phyloP scores from a whole-genome alignment of 2,113 vertebrate species.

The Aspiorhynchus laticeps region DNA sequence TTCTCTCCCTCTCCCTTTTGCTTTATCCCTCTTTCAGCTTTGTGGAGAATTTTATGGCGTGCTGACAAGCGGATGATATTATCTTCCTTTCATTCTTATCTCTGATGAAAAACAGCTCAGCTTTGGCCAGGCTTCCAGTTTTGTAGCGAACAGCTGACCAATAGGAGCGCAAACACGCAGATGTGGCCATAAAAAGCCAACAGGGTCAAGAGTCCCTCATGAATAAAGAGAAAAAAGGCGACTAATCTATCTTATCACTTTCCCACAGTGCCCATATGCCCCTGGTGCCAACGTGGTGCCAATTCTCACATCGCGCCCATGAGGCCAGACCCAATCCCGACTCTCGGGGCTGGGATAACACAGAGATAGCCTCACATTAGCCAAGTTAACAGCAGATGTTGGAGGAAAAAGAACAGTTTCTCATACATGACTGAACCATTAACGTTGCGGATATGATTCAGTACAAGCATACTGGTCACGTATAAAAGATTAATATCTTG shows the following conservation, averaged over 20 bases:
- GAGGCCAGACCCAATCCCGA: constrained; percentile 34
- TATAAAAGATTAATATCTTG: constrained; percentile 9
- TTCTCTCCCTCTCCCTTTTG: constrained; percentile 21
- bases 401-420: background rate
- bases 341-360: constrained; percentile 26
- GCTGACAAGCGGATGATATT: constrained; percentile 55
- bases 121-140: constrained; percentile 37
- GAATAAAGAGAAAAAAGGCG: constrained; percentile 49
- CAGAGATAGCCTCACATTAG: background rate
- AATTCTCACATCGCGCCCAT: constrained; percentile 31
- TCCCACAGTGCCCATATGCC: constrained; percentile 59
- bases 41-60: constrained; percentile 47
- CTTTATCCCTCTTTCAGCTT: constrained; percentile 41
- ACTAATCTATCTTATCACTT: constrained; percentile 67
- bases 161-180: constrained; percentile 57
- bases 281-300: constrained; percentile 36
- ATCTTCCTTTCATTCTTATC: constrained; percentile 57
- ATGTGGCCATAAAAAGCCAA: constrained; percentile 61
- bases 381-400: constrained; percentile 38
- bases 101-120: constrained; percentile 52
- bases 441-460: background rate
- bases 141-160: constrained; percentile 55
- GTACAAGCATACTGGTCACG: background rate
- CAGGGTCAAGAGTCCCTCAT: constrained; percentile 59
- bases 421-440: constrained; percentile 24